phyloP scores from a whole-genome alignment of 2,113 vertebrate genomes.

The Hippocampus zosterae region DNA sequence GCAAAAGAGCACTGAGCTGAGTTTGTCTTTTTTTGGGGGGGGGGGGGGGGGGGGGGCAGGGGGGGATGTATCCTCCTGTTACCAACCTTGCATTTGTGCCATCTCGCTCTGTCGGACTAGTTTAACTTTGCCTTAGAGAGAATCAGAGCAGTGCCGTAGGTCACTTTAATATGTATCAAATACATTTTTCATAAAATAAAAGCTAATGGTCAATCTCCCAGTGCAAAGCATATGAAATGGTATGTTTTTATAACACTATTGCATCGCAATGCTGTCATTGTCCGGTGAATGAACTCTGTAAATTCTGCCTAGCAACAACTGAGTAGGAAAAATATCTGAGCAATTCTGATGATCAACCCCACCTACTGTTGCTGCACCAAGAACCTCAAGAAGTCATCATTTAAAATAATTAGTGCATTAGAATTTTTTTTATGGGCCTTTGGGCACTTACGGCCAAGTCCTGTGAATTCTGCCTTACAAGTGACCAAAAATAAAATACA shows the following conservation, averaged over 20 bases:
- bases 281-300: neutral
- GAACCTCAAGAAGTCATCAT: neutral
- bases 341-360: too few species aligned
- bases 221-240: too few species aligned
- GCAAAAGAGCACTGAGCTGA: conserved; percentile 45
- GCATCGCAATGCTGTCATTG: neutral
- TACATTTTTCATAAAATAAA: neutral
- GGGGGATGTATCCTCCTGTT: neutral
- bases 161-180: neutral
- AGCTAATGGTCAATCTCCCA: neutral
- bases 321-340: neutral
- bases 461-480: neutral
- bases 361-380: too few species aligned
- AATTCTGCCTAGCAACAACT: neutral
- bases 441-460: neutral
- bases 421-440: neutral
- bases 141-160: neutral
- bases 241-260: too few species aligned
- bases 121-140: neutral
- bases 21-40: conserved; percentile 18
- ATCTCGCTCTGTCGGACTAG: neutral
- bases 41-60: too few species aligned
- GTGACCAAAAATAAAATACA: neutral
- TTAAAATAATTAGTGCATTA: neutral
- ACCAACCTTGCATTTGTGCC: neutral